A percentile compares a stretch with the other conserved stretches of the same genome.
Evolutionary conservation across 2,113 vertebrate species (phyloP).

Genomic region (Rissa tridactyla): DNA sequence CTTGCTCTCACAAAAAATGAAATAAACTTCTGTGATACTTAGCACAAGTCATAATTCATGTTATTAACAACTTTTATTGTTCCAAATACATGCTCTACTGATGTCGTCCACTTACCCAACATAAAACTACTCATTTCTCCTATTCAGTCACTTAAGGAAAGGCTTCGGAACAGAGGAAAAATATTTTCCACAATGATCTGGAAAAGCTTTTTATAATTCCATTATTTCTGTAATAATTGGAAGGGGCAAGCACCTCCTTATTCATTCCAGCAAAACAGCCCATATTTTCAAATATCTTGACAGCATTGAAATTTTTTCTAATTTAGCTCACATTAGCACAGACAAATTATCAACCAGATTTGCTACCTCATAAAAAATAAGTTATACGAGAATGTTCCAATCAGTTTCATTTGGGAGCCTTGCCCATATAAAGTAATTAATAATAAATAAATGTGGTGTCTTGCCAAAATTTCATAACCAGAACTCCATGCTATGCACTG

Average conservation of each 20-base stretch:
- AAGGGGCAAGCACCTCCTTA: not conserved
- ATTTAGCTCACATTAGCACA: not conserved
- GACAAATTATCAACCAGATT: not conserved
- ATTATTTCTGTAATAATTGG: not conserved
- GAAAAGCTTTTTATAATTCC: not conserved
- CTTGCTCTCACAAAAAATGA: not conserved
- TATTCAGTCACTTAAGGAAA: not conserved
- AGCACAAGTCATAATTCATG: not conserved
- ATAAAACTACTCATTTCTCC: not conserved
- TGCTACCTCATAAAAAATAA: not conserved
- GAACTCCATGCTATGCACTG: not conserved
- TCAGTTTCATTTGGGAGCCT: not conserved
- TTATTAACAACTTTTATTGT: not conserved
- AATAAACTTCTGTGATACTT: not conserved
- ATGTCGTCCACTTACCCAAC: not conserved
- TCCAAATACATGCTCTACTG: not conserved
- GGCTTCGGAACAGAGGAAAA: not conserved
- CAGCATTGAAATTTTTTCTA: not conserved
- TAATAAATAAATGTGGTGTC: not conserved
- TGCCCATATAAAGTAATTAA: not conserved
- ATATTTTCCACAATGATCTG: not conserved
- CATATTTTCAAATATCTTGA: not conserved
- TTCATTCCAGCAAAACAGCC: not conserved
- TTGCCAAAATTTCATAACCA: not conserved
- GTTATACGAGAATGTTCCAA: not conserved